Conservation (phyloP, 2,888 invertebrate genomes). For the Plagodis pulveraria region DNA sequence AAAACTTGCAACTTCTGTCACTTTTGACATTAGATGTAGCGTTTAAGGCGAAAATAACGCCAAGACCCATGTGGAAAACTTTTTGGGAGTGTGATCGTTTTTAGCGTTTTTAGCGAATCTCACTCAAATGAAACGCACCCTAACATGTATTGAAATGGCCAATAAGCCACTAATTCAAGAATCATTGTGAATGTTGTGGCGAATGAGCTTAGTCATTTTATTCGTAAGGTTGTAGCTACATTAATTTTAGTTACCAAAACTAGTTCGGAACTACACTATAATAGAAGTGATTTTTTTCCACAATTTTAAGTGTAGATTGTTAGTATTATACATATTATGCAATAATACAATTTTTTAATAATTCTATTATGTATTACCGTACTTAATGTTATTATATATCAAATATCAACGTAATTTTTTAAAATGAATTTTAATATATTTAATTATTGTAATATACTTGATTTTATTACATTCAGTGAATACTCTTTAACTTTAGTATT, state of each 20-base stretch:
- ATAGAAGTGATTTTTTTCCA: not conserved
- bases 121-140: no score
- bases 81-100: no score
- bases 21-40: no score
- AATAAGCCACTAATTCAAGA: no score
- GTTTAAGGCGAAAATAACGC: no score
- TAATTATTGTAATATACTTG: not conserved
- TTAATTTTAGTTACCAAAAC: slow-evolving; percentile 46
- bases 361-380: not conserved
- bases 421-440: not conserved
- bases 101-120: no score
- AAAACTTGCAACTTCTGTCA: no score
- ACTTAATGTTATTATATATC: no score
- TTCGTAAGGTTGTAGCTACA: slow-evolving; percentile 16
- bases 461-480: not conserved
- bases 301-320: not conserved
- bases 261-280: slow-evolving; percentile 33
- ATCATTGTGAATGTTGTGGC: no score
- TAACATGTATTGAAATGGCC: no score
- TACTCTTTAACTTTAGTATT: not conserved
- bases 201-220: slow-evolving; percentile 16
- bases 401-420: not conserved
- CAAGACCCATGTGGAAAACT: no score
- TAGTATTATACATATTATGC: not conserved
- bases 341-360: slow-evolving; percentile 1